A percentile compares a stretch with the other conserved stretches of the same genome.
Evolutionary conservation across 2,888 invertebrate species (phyloP).

Genomic region (Danaus chrysippus): DNA sequence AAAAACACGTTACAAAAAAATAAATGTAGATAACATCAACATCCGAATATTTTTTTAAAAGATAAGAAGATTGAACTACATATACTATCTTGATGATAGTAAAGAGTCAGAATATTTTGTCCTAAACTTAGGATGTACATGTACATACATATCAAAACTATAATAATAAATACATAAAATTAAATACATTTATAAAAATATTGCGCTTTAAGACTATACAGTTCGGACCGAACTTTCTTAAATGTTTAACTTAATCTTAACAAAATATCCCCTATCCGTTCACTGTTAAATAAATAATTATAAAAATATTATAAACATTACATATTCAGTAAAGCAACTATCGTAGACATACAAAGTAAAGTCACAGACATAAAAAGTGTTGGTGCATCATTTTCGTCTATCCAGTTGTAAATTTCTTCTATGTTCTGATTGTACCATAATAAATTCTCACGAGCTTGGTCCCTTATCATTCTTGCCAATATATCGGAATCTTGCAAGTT

Average conservation of each 20-base stretch:
- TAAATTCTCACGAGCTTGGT: constrained; percentile 40
- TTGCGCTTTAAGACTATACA: no score
- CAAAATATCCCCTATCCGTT: no score
- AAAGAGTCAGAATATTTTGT: constrained; percentile 38
- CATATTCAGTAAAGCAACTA: constrained; percentile 49
- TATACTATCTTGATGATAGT: constrained; percentile 50
- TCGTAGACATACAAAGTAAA: constrained; percentile 46
- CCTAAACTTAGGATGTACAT: constrained; percentile 8
- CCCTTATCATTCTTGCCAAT: constrained; percentile 37
- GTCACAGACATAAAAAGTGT: constrained; percentile 49
- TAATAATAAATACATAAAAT: no score
- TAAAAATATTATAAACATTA: constrained; percentile 17
- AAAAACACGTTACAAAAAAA: not conserved
- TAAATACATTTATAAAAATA: constrained; percentile 23
- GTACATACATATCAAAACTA: constrained; percentile 1
- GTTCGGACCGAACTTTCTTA: no score
- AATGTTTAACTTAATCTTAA: no score
- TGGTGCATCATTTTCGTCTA: constrained; percentile 61
- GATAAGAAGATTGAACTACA: constrained; percentile 39
- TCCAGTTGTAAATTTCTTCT: constrained; percentile 63
- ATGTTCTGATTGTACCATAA: constrained; percentile 42
- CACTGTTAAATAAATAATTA: no score
- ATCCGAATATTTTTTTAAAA: constrained; percentile 2
- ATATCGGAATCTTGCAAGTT: constrained; percentile 47
- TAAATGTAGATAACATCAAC: not conserved